Evolutionary conservation across 2,797 vertebrate genomes (phyloP), one percentile per base, ranked within the genome.

Genomic region (Harpagifer antarcticus): DNA sequence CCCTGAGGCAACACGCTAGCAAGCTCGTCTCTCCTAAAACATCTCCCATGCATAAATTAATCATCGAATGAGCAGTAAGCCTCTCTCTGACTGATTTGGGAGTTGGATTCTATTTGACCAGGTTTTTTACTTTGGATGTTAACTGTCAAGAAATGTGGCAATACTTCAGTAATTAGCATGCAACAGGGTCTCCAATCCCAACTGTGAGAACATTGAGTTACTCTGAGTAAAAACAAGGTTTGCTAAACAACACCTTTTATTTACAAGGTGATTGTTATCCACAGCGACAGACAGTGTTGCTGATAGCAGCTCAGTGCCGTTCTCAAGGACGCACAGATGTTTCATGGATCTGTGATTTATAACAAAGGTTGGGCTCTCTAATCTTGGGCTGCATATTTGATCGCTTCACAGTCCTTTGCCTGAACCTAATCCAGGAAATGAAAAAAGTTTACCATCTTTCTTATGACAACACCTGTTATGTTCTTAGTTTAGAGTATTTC

Each of bases 31-130:
- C 58, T 74, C 74, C 82, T 80, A 57, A 84, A 90, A 82, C 86
- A 81, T 86, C 79, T 84, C 75, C 81, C 76, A 47, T 78, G 75
- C 82, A 84, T 86, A 88, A 89, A 89, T 88, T 86, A 91, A 84
- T 86, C 64, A 85, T 74, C 37, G 40, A 79, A 76, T 20, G 2
- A 72, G 49, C 74, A 10, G 60, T 68, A 16, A 76, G 75, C 79
- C 60, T 69, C 62, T 82, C 77, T 74, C 75, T 37, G 52, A 74
- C 75, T 77, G 85, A 91, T 82, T 85, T 57, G 78, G 75, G 75
- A 84, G 69, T 76, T 76, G 42, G 54, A 86, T 70, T 82, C 31
- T 79, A 49, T 83, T 89, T 86, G 83, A 83, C 76, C 23, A 12
- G 37, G 48, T 67, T 86, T 74, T 89, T 88, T 86, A 80, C 54